Evolutionary conservation across 1,140 invertebrate genomes (phyloP), one percentile per base, ranked within the genome.

Genomic region (Platyscapa corneri): DNA sequence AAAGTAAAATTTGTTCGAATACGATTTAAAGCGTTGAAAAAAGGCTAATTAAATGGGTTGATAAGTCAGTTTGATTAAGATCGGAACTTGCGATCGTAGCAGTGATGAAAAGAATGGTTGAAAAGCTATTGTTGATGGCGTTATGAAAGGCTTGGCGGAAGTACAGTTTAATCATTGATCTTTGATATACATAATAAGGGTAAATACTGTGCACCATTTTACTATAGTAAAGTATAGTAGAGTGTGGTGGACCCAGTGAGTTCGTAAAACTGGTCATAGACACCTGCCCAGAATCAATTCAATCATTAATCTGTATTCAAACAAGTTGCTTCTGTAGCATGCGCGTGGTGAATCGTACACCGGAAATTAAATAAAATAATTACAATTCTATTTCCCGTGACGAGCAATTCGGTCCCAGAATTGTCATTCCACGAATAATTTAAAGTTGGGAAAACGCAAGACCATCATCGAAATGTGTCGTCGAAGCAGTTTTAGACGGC

Each of bases 101-200:
- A 8, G 20, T 8, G 23, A 18, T 2, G 10, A 72, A 42, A 42
- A 14, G 1, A 5, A n/a, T 42, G n/a, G 23, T 42, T 74, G 7
- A 70, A 37, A 6, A 3, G 34, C 20, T 27, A 74, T 72, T 74
- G 70, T 74, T 27, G 39, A 32, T 42, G 1, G 0, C 0, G 37
- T 20, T 42, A n/a, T 74, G 42, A 74, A 74, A 42, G 37, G 0
- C 70, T 18, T 1, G 37, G 70, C 70, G 70, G 37, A 74, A 74
- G 70, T 42, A 74, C 27, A 74, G 20, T 42, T 74, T 74, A 74
- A 74, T 74, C 37, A n/a, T 74, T n/a, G 3, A n/a, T n/a, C 70
- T 42, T 74, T 27, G 27, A 74, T 42, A 1, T 42, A 20, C 0
- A 70, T 30, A 37, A 37, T 39, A 23, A 39, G 5, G 67, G 34